phyloP scores from a whole-genome alignment of 2,797 vertebrate species.

The Poecilia gillii region DNA sequence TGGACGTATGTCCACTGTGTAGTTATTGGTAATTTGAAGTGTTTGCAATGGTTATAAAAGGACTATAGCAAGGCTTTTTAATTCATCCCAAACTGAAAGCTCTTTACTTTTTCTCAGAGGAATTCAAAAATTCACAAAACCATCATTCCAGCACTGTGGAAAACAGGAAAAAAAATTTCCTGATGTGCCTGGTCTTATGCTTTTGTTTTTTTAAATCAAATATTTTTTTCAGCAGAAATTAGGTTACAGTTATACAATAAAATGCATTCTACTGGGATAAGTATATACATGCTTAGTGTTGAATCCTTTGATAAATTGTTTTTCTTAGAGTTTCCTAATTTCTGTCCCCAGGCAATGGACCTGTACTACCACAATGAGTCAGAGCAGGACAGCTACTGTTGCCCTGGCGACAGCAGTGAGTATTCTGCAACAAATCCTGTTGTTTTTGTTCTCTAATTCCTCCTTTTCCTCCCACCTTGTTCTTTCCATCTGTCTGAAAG shows the following conservation, averaged over 20 bases:
- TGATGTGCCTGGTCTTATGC: background rate
- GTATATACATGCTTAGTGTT: background rate
- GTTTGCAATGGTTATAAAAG: background rate
- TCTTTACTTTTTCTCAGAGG: background rate
- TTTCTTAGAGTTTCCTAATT: slow-evolving; percentile 16
- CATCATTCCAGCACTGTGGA: background rate
- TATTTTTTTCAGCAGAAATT: background rate
- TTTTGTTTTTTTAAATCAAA: background rate
- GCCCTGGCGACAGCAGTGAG: slow-evolving; percentile 81
- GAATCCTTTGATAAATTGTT: background rate
- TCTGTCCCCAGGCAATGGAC: slow-evolving; percentile 80
- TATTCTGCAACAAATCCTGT: slow-evolving; percentile 45
- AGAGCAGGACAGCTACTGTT: slow-evolving; percentile 80
- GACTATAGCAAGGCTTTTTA: background rate
- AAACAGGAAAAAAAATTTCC: background rate
- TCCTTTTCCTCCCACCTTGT: slow-evolving; percentile 28
- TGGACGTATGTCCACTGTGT: background rate
- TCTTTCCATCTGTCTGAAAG: slow-evolving; percentile 26
- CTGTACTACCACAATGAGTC: slow-evolving; percentile 83
- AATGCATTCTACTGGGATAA: background rate
- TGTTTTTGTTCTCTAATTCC: slow-evolving; percentile 42
- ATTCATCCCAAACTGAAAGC: background rate
- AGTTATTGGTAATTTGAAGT: background rate
- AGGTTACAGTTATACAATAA: background rate
- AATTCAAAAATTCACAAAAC: background rate